Evolutionary conservation across 1,140 invertebrate genomes (phyloP), one percentile per base, ranked within the genome.

Genomic region (Thaumetopoea pityocampa): DNA sequence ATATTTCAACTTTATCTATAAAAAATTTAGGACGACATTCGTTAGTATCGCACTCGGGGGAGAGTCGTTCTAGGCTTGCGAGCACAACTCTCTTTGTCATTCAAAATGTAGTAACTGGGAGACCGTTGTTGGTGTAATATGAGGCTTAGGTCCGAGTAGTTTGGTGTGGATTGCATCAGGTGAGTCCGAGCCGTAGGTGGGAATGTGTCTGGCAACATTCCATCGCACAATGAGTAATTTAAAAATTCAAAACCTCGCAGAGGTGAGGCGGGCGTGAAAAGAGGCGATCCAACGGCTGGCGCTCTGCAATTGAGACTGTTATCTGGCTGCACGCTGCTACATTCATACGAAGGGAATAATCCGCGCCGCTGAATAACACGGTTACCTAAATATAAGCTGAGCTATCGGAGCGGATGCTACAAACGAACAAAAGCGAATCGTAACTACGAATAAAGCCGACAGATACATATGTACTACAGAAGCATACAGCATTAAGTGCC

Each of bases 181-280:
- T 24, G 35, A 32, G 14, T 29, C 36, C 23, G 36, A 59, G 28
- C 48, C 23, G 42, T 69, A 61, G 33, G 62, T 52, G 48, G 36
- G 36, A 48, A 57, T 59, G 51, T 57, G 64, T 65, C 67, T 66
- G 59, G 62, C 51, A 67, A 60, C 67, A 79, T 85, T 78, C 79
- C 82, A 81, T 82, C 64, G 77, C 53, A 85, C 84, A 86, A 86
- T 86, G 84, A 86, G 81, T 83, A 85, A 84, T 86, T 86, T 85
- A 86, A 86, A 86, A 86, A 85, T 86, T 86, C 84, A 86, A 85
- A 86, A 83, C 85, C 80, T 79, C 82, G 79, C 81, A 68, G 74
- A 67, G 71, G 47, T 63, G 62, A 52, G 50, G 59, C 59, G 60
- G 70, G 52, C 59, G 68, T 66, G 67, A 69, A 63, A 62, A 65